phyloP scores from a whole-genome alignment of 2,888 invertebrate species.

The Geophilus truncorum region DNA sequence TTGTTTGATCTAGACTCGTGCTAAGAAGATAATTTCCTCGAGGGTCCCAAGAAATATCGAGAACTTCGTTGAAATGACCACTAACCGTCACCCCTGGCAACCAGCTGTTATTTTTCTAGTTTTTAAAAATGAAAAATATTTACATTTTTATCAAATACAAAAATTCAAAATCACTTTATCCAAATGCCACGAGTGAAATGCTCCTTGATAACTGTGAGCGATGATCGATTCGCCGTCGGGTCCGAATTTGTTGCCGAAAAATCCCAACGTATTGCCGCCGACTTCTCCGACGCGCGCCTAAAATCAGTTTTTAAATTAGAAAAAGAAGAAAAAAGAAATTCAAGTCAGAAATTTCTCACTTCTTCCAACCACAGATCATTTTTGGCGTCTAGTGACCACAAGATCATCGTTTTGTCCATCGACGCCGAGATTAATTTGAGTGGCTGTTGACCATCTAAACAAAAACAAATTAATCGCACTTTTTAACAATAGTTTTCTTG shows the following conservation, averaged over 20 bases:
- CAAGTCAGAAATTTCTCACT: slow-evolving; percentile 45
- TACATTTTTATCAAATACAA: background rate
- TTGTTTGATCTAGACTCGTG: slow-evolving; percentile 80
- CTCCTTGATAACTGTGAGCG: slow-evolving; percentile 86
- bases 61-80: slow-evolving; percentile 79
- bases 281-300: slow-evolving; percentile 73
- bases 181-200: slow-evolving; percentile 79
- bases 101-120: slow-evolving; percentile 43
- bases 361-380: slow-evolving; percentile 75
- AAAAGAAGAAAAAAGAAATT: background rate
- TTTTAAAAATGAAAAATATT: background rate
- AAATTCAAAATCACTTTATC: slow-evolving; percentile 46
- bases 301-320: slow-evolving; percentile 34
- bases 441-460: background rate
- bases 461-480: too few relatives aligned
- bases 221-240: slow-evolving; percentile 65
- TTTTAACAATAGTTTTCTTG: too few relatives aligned
- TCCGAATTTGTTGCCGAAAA: slow-evolving; percentile 79
- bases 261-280: slow-evolving; percentile 89
- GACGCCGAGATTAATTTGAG: slow-evolving; percentile 71
- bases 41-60: slow-evolving; percentile 81
- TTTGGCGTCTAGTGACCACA: slow-evolving; percentile 70
- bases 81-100: slow-evolving; percentile 48
- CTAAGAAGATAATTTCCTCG: slow-evolving; percentile 62
- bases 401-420: slow-evolving; percentile 83